These are phyloP conservation scores for Esox lucius DNA, from an alignment of 2,797 vertebrate species.

Conservation along the genomic window DNA sequence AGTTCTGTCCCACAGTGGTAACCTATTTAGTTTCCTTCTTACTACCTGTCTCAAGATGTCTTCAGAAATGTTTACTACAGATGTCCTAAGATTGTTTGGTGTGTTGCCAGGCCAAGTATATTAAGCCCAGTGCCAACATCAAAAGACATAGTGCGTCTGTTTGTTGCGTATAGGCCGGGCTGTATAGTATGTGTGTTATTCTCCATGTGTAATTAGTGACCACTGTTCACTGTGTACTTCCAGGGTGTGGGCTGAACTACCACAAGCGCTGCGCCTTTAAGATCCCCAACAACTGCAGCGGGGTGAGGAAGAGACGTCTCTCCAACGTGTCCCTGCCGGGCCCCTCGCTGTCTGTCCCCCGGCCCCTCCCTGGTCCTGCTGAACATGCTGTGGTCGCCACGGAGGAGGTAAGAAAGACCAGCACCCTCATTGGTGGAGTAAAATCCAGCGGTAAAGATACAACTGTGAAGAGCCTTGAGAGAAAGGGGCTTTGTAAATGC, in stretches of 20 bases:
- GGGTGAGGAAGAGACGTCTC: constrained; percentile 89
- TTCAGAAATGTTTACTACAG: not conserved
- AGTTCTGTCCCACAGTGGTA: too few species aligned
- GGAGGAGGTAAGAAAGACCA: constrained; percentile 85
- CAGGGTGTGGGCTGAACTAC: constrained; percentile 97
- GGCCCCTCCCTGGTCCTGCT: constrained; percentile 71
- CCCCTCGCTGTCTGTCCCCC: constrained; percentile 85
- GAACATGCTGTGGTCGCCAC: constrained; percentile 78
- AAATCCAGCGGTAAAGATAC: not conserved
- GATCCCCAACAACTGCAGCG: constrained; percentile 97
- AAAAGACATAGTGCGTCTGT: not conserved
- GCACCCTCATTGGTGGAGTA: constrained; percentile 19
- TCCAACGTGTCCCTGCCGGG: constrained; percentile 93
- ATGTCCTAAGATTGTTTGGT: not conserved
- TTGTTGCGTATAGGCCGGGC: not conserved
- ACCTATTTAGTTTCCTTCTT: not conserved
- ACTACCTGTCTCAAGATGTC: not conserved
- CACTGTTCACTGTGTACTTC: constrained; percentile 42
- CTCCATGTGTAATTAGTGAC: constrained; percentile 6
- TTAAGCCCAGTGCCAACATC: not conserved
- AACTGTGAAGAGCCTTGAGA: not conserved
- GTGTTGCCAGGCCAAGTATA: not conserved
- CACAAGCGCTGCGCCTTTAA: constrained; percentile 98
- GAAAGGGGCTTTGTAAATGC: not conserved
- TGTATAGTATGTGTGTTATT: not conserved